Percentiles rank a stretch among this genome's conserved stretches.
Conservation (phyloP, 2,888 invertebrate genomes). For the Homarus gammarus region DNA sequence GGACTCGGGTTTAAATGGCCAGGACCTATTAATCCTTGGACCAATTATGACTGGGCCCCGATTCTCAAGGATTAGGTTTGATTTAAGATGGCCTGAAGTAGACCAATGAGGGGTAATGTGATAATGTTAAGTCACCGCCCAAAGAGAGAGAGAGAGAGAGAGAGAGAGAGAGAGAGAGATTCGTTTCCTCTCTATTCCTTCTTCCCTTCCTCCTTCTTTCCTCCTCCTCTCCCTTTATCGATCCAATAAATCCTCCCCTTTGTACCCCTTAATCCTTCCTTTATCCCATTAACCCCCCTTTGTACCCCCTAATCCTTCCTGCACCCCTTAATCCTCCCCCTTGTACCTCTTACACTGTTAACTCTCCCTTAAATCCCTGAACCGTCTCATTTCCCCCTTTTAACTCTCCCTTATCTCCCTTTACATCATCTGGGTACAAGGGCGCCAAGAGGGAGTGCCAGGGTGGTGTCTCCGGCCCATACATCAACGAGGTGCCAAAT, state of each 20-base stretch:
- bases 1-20: too few relatives aligned
- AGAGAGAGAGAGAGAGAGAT: background rate
- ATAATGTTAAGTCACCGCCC: too few relatives aligned
- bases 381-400: background rate
- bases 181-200: background rate
- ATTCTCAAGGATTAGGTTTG: too few relatives aligned
- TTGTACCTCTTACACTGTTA: background rate
- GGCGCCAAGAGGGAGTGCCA: background rate
- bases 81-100: too few relatives aligned
- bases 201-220: too few relatives aligned
- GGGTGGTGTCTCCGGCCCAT: background rate
- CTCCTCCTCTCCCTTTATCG: background rate
- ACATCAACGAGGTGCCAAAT: background rate
- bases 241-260: background rate
- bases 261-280: background rate
- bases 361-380: background rate
- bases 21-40: too few relatives aligned
- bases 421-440: background rate
- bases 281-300: background rate
- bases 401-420: background rate
- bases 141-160: too few relatives aligned
- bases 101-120: too few relatives aligned
- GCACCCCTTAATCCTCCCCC: background rate
- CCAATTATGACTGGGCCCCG: too few relatives aligned
- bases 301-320: too few relatives aligned